A percentile compares a stretch with the other conserved stretches of the same genome.
These are phyloP conservation scores for Drosophila peninsularis DNA, from an alignment of 2,888 invertebrate genomes.

Conservation along the genomic window DNA sequence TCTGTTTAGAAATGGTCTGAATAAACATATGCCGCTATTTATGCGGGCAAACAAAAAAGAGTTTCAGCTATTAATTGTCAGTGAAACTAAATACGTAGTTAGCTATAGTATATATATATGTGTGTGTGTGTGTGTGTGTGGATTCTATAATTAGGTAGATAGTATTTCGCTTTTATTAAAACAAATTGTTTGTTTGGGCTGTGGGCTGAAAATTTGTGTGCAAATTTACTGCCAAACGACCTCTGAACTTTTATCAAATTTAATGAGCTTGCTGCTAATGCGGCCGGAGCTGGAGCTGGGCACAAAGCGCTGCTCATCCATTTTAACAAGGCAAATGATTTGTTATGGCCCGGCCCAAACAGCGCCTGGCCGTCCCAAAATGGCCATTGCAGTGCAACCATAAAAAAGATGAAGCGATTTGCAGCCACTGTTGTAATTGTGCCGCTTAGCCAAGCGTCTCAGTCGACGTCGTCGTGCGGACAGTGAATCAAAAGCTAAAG, in stretches of 20 bases:
- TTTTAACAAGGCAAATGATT: conserved; percentile 65
- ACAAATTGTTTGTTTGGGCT: conserved; percentile 27
- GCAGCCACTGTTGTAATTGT: conserved; percentile 77
- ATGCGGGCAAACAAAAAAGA: conserved; percentile 24
- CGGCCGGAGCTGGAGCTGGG: neutral
- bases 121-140: neutral
- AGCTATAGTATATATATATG: neutral
- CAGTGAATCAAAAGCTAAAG: conserved; percentile 45
- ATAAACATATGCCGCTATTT: conserved; percentile 19
- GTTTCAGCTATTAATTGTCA: conserved; percentile 38
- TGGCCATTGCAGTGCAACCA: conserved; percentile 77
- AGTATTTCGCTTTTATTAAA: conserved; percentile 12
- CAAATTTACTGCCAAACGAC: conserved; percentile 39
- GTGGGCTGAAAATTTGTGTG: conserved; percentile 20
- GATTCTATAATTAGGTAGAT: conserved; percentile 15
- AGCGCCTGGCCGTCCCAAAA: conserved; percentile 68
- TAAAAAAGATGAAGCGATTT: conserved; percentile 81
- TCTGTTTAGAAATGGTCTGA: conserved; percentile 4
- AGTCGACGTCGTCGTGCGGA: conserved; percentile 10
- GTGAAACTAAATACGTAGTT: conserved; percentile 2
- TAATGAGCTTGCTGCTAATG: conserved; percentile 36
- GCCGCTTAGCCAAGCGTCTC: conserved; percentile 60
- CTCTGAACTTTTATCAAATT: conserved; percentile 55
- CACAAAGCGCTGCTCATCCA: conserved; percentile 41
- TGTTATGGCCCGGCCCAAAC: conserved; percentile 63